Evolutionary conservation across 2,888 invertebrate genomes (phyloP).

Genomic region (Amphipyra tragopoginis): DNA sequence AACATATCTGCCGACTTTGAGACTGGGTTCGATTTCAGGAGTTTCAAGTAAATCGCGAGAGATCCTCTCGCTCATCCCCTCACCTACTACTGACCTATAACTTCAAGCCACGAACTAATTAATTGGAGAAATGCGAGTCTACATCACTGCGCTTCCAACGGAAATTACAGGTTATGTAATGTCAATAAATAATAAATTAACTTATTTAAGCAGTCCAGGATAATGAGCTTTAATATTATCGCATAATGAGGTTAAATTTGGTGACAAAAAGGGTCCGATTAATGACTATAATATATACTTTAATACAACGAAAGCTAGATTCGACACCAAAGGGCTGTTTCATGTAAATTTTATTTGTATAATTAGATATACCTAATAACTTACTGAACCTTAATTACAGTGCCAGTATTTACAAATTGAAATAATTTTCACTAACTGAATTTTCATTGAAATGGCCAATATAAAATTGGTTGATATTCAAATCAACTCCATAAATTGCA

Average conservation of each 20-base stretch:
- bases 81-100: too few species aligned
- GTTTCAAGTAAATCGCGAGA: too few species aligned
- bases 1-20: too few species aligned
- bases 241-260: neutral
- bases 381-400: conserved; percentile 19
- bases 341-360: conserved; percentile 34
- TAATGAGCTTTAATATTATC: too few species aligned
- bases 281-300: conserved; percentile 6
- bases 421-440: conserved; percentile 33
- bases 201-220: too few species aligned
- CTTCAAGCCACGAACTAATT: too few species aligned
- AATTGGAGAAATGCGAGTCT: too few species aligned
- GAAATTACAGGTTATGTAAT: too few species aligned
- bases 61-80: too few species aligned
- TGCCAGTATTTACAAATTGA: conserved; percentile 30
- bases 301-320: conserved; percentile 12
- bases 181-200: too few species aligned
- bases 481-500: conserved; percentile 57
- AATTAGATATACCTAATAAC: conserved; percentile 35
- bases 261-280: conserved; percentile 23
- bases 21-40: too few species aligned
- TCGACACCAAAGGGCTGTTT: conserved; percentile 14
- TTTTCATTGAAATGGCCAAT: conserved; percentile 31
- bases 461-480: conserved; percentile 55
- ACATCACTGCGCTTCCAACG: too few species aligned